Conservation (phyloP, 2,113 vertebrate genomes). For the Entomyzon cyanotis region DNA sequence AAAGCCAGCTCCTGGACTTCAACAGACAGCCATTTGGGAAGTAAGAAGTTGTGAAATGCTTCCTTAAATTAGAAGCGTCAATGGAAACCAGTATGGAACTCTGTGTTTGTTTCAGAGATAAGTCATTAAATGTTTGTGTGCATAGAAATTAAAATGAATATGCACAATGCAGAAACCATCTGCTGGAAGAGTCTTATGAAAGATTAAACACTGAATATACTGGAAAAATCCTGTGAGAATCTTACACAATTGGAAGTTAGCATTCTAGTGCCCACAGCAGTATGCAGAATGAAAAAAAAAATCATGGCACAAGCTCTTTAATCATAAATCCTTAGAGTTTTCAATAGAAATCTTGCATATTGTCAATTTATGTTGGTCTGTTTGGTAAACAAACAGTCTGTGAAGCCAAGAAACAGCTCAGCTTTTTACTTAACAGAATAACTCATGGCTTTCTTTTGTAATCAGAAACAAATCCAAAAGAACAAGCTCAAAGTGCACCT, state of each 20-base stretch:
- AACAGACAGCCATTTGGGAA: neutral
- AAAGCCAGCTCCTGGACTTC: neutral
- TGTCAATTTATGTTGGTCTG: neutral
- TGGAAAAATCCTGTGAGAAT: neutral
- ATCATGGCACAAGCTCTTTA: neutral
- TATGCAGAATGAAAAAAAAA: neutral
- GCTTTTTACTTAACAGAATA: slow-evolving; percentile 25
- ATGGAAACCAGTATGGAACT: neutral
- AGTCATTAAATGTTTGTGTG: neutral
- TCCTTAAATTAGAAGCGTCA: neutral
- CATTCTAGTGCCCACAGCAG: neutral
- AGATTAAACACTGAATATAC: slow-evolving; percentile 9
- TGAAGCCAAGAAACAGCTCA: neutral
- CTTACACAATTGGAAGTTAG: neutral
- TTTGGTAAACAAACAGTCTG: slow-evolving; percentile 14
- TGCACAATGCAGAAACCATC: slow-evolving; percentile 2
- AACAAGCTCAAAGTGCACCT: slow-evolving; percentile 50
- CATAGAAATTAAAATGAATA: neutral
- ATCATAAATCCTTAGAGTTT: neutral
- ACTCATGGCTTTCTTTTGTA: slow-evolving; percentile 45
- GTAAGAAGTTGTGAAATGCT: neutral
- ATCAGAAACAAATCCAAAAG: slow-evolving; percentile 40
- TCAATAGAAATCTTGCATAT: neutral
- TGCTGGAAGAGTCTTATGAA: neutral
- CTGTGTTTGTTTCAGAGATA: neutral